These are phyloP conservation scores for Acanthornis magna DNA, from an alignment of 2,797 vertebrate genomes.

Conservation along the genomic window DNA sequence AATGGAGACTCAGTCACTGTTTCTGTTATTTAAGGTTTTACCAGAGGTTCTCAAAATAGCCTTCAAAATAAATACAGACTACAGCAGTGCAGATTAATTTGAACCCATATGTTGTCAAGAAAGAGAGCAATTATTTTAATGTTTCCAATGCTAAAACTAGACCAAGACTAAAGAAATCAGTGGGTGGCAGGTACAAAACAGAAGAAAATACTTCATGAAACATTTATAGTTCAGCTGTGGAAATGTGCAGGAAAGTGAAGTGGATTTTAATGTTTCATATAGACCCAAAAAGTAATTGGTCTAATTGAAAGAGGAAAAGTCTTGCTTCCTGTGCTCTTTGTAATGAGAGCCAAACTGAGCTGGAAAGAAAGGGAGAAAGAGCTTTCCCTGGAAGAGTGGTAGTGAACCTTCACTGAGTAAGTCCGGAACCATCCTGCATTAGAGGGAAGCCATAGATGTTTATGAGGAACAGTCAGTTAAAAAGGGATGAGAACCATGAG, in stretches of 20 bases:
- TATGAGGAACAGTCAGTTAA: not conserved
- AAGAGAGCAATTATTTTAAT: not conserved
- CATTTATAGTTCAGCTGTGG: not conserved
- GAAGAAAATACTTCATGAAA: not conserved
- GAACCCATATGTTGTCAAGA: not conserved
- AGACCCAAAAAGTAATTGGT: not conserved
- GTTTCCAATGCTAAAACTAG: not conserved
- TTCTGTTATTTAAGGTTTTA: not conserved
- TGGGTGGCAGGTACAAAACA: not conserved
- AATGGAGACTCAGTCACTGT: not conserved
- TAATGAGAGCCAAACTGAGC: not conserved
- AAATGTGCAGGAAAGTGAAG: not conserved
- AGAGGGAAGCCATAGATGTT: not conserved
- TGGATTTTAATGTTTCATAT: not conserved
- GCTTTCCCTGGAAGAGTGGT: not conserved
- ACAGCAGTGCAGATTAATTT: not conserved
- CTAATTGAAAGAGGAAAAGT: conserved; percentile 37
- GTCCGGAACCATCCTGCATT: not conserved
- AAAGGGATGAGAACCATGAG: not conserved
- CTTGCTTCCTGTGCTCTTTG: not conserved
- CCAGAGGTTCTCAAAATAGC: not conserved
- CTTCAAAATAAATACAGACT: not conserved
- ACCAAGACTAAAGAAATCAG: not conserved
- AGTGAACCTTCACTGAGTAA: not conserved
- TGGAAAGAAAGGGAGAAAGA: not conserved